phyloP scores from a whole-genome alignment of 2,797 vertebrate genomes.

The Falco concolor region DNA sequence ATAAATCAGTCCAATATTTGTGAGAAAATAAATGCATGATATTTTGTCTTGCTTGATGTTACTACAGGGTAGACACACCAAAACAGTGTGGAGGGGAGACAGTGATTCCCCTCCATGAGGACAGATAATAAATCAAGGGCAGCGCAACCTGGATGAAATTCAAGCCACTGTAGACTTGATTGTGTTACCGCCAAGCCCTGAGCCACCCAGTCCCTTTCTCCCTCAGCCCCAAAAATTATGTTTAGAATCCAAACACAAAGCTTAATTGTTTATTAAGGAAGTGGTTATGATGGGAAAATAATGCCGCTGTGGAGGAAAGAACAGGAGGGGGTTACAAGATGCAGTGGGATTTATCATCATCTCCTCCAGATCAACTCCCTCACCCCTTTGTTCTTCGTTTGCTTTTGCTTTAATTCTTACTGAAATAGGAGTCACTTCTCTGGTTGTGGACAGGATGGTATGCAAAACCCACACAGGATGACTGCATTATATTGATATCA shows the following conservation, averaged over 20 bases:
- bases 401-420: slow-evolving; percentile 5
- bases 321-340: slow-evolving; percentile 9
- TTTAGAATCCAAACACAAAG: slow-evolving; percentile 42
- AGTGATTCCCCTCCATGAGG: neutral
- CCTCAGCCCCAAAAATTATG: neutral
- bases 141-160: neutral
- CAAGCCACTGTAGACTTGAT: neutral
- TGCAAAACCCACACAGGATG: slow-evolving; percentile 54
- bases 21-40: neutral
- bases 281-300: slow-evolving; percentile 40
- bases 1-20: neutral
- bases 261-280: slow-evolving; percentile 61
- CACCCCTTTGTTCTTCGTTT: neutral
- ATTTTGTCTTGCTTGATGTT: neutral
- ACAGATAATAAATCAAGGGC: neutral
- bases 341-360: slow-evolving; percentile 7
- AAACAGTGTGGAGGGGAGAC: neutral
- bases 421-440: slow-evolving; percentile 31
- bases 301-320: neutral
- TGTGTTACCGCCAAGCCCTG: neutral
- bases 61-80: neutral
- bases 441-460: slow-evolving; percentile 14
- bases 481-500: slow-evolving; percentile 41
- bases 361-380: neutral
- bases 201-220: neutral